A percentile compares a stretch with the other conserved stretches of the same genome.
phyloP scores from a whole-genome alignment of 2,113 vertebrate species.

The Trachemys scripta region DNA sequence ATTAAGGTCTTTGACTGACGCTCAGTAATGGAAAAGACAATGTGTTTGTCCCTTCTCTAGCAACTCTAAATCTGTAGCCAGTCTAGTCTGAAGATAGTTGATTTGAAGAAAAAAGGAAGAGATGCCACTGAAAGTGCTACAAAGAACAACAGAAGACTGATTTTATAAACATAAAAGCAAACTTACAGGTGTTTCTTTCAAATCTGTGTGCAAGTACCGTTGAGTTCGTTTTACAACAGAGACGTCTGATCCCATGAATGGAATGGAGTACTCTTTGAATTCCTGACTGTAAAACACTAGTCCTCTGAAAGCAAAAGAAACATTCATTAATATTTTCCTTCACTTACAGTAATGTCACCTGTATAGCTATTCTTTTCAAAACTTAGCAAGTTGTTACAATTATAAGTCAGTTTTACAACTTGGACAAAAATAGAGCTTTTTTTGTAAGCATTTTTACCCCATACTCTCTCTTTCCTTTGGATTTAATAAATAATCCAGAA shows the following conservation, averaged over 20 bases:
- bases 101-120: background rate
- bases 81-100: background rate
- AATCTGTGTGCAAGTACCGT: conserved; percentile 86
- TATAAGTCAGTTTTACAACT: too few species aligned
- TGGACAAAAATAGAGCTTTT: background rate
- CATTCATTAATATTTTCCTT: background rate
- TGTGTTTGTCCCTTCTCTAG: background rate
- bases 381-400: background rate
- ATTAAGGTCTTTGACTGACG: background rate
- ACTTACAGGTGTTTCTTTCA: conserved; percentile 88
- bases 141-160: background rate
- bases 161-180: background rate
- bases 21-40: background rate
- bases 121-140: too few species aligned
- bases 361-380: background rate
- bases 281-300: conserved; percentile 88
- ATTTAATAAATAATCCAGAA: background rate
- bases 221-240: conserved; percentile 95
- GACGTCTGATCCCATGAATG: conserved; percentile 91
- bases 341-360: background rate
- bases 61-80: background rate
- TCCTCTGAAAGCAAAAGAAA: conserved; percentile 79
- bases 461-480: background rate
- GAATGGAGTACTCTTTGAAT: conserved; percentile 87
- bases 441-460: background rate